A percentile compares a stretch with the other conserved stretches of the same genome.
phyloP scores from a whole-genome alignment of 2,113 vertebrate species.

The Phainopepla nitens region DNA sequence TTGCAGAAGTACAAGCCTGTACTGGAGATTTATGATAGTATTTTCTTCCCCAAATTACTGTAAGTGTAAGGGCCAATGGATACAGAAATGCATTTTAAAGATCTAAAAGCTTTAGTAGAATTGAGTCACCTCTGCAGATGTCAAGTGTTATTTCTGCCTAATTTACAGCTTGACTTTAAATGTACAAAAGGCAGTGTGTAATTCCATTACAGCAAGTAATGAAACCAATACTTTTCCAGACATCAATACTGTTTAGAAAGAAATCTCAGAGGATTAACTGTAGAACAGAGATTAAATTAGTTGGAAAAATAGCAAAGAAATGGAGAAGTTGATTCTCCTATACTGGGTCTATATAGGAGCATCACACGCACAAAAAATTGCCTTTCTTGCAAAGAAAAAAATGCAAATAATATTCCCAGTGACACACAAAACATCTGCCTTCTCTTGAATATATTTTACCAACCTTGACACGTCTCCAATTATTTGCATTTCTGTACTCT shows the following conservation, averaged over 20 bases:
- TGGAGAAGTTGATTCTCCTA: not conserved
- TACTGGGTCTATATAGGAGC: not conserved
- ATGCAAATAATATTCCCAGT: constrained; percentile 4
- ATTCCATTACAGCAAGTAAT: constrained; percentile 32
- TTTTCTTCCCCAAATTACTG: not conserved
- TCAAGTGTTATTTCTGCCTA: not conserved
- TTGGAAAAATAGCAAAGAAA: not conserved
- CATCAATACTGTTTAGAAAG: constrained; percentile 2
- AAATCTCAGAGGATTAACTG: not conserved
- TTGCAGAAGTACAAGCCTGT: not conserved
- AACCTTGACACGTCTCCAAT: not conserved
- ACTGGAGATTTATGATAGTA: not conserved
- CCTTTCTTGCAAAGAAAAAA: not conserved
- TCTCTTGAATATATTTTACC: not conserved
- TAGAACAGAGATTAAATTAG: constrained; percentile 16
- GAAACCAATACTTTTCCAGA: constrained; percentile 12
- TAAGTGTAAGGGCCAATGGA: not conserved
- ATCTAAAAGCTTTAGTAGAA: not conserved
- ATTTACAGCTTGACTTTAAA: constrained; percentile 18
- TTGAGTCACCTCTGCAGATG: not conserved
- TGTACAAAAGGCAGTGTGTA: not conserved
- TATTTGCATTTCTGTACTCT: not conserved
- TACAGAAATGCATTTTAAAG: not conserved
- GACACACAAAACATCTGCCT: not conserved
- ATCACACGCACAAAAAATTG: not conserved